Base-by-base conservation (phyloP, 2,113 vertebrate genomes). In the Anolis sagrei region DNA sequence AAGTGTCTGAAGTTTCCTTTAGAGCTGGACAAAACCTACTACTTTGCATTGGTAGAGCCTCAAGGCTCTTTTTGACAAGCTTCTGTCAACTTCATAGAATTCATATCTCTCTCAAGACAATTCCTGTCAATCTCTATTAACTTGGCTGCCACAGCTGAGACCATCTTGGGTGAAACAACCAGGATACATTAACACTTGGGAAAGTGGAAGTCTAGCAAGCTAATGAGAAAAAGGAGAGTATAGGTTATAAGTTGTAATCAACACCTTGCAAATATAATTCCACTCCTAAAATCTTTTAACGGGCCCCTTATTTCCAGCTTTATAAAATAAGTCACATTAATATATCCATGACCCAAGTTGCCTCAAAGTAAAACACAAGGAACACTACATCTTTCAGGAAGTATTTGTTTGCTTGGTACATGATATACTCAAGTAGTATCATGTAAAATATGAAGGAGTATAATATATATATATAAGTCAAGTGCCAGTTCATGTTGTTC, bases 111-210 rank as follows among this genome's bases (percentile, higher is more conserved):
- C 90, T 81, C 34, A 79, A 82, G 90, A 90, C 85, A 85, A 85
- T 89, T 29, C 25, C 89, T 87, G 87, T 93, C 94, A 88, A 68
- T 61, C 73, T 83, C 0, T 7, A 84, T 92, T 81, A 91, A 85
- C 80, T 1, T 0, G 2, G 73, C 73, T 4, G 0, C 25, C 8
- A 61, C 48, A n/a, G 80, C 86, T 34, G 72, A 75, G 78, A 51
- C 78, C 69, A 83, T 64, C 64, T 86, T 74, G 44, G 29, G 76
- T 8, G 16, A 68, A 62, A 86, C 78, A 0, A 0, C 13, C 3
- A 7, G 23, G 62, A 25, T 0, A 0, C 11, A 27, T 27, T 73
- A 62, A 73, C 78, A 54, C 66, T 9, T 0, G 34, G 88, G 79
- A 76, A 8, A 32, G 84, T 0, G 1, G 5, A 0, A 83, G 2